Base-by-base conservation (phyloP, 2,113 vertebrate genomes). In the Chloropsis hardwickii region DNA sequence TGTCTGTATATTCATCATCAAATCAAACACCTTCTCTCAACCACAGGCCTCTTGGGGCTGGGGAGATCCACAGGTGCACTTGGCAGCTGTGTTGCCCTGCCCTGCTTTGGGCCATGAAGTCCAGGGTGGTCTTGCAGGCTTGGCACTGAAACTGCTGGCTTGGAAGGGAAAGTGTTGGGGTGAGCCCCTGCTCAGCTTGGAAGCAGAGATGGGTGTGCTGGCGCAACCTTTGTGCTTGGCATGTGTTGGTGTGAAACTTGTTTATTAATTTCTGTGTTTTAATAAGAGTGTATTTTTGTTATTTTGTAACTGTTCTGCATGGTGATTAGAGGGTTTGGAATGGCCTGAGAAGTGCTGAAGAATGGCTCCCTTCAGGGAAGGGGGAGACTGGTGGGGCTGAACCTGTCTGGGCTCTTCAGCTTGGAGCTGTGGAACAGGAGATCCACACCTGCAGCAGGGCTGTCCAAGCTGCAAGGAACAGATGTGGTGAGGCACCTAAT, bases 161-260 rank as follows among this genome's bases (percentile, higher is more conserved):
- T 60, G 40, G 40, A 11, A 77, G 23, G 35, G 31, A 48, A 37
- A 18, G 11, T 60, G 9, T 6, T 57, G 69, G n/a, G 44, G 17
- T 66, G 51, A 42, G 3, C 6, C 10, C 7, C 33, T 78, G 45
- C 13, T 45, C 23, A 6, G 13, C 25, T 25, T 53, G 44, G 51
- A 40, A 78, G 2, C 66, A 45, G n/a, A 71, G 18, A 15, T 8
- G 0, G 5, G 3, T 35, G 37, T 51, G 66, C 58, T 76, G 48
- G 7, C n/a, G 17, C 1, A 2, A 45, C 31, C 27, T 53, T 31
- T 65, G 14, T 61, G 58, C 61, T 45, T 33, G 57, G 8, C 29
- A 29, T 0, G 0, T 61, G 58, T 64, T 81, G 53, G 14, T 45
- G 8, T 69, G 39, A 35, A 79, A 45, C 10, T 71, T 0, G 3